Evolutionary conservation across 1,140 invertebrate genomes (phyloP).

Genomic region (Ceratosolen solmsi): DNA sequence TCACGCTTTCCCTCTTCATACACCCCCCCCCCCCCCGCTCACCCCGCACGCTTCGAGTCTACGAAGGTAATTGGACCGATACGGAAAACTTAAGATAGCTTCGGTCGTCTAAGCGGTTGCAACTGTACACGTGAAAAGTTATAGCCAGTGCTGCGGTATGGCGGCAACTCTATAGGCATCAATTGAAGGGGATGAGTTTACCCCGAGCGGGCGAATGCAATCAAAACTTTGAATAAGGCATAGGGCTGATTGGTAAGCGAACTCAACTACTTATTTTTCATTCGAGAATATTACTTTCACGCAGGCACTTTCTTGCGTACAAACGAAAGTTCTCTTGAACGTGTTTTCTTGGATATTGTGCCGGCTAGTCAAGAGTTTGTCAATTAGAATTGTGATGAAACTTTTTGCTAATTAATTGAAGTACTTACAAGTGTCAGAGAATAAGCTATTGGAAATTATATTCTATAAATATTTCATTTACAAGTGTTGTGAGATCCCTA

Average conservation of each 20-base stretch:
- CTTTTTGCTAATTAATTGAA: neutral
- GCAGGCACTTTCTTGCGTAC: constrained; percentile 11
- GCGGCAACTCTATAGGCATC: neutral
- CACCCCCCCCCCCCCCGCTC: neutral
- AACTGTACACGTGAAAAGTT: constrained; percentile 44
- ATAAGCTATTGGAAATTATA: neutral
- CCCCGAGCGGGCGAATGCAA: constrained; percentile 49
- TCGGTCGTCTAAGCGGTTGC: constrained; percentile 56
- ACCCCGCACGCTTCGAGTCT: neutral
- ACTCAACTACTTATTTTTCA: constrained; percentile 46
- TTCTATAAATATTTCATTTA: neutral
- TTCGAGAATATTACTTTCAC: constrained; percentile 11
- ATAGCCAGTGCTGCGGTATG: constrained; percentile 6
- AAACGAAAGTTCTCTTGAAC: neutral
- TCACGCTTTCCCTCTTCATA: neutral
- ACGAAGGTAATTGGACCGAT: constrained; percentile 62
- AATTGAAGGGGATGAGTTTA: constrained; percentile 42
- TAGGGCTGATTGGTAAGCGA: constrained; percentile 34
- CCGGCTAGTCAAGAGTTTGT: neutral
- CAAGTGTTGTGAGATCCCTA: no score
- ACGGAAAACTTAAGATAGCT: constrained; percentile 62
- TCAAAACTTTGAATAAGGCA: constrained; percentile 55
- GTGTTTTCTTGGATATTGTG: neutral
- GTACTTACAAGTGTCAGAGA: neutral
- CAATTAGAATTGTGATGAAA: neutral